Evolutionary conservation across 1,140 invertebrate species (phyloP), one percentile per base, ranked within the genome.

Genomic region (Diachasma alloeum): DNA sequence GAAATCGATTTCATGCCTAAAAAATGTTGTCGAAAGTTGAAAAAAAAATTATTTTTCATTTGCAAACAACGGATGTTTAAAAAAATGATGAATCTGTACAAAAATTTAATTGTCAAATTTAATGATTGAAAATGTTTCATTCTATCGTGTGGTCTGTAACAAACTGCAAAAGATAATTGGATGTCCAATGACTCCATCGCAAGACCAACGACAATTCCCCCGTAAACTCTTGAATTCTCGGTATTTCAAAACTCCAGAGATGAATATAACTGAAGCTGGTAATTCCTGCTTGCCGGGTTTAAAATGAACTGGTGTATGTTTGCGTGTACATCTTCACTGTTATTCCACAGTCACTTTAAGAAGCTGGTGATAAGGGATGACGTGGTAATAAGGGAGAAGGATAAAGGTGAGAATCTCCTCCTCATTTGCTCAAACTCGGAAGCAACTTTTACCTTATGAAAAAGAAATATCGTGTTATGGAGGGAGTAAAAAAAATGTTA

Each of bases 191-290:
- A 72, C 73, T 67, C 26, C 3, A 44, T 53, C 22, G 69, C 1
- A 24, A 46, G 37, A 42, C 42, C 11, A 68, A 36, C 1, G 17
- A 63, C 8, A 26, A 68, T 8, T 74, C 13, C 39, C 13, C 42
- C 2, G 72, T 19, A 48, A 68, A 74, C 17, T 46, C 42, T 67
- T n/a, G 63, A 67, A 74, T 67, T 42, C 66, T 74, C 42, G 73
- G 8, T 17, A 37, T 36, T 46, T 36, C 24, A 74, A 39, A 74
- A 68, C 63, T 42, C 37, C 4, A 0, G 15, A 36, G 59, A 74
- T 74, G 73, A 74, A 68, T 74, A 74, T 74, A 74, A 74, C 73
- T 63, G 73, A 68, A 59, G 22, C 39, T 48, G 39, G 63, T 74
- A 67, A 74, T 74, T 67, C 42, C 56, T 46, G 66, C 67, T 67